Percentiles rank a stretch among this genome's conserved stretches.
Evolutionary conservation across 2,113 vertebrate genomes (phyloP).

Genomic region (Ictidomys tridecemlineatus): DNA sequence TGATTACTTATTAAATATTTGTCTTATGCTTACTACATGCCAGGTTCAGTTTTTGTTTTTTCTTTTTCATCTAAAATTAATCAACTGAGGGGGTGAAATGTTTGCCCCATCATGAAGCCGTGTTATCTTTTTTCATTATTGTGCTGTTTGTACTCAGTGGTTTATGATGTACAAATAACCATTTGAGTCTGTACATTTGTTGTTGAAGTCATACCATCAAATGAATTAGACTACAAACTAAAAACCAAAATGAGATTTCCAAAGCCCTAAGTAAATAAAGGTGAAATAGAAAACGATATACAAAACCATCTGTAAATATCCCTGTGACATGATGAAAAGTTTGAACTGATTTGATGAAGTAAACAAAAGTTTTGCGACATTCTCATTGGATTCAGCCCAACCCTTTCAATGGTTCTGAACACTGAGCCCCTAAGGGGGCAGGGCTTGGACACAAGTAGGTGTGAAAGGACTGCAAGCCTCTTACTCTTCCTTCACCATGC

Average conservation of each 20-base stretch:
- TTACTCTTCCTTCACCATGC: background rate
- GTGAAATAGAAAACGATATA: background rate
- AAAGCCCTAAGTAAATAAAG: conserved; percentile 16
- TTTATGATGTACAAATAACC: background rate
- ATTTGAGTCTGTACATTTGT: background rate
- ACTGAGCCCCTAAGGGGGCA: background rate
- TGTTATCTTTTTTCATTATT: background rate
- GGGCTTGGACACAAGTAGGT: background rate
- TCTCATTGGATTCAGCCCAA: background rate
- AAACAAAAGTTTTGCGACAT: background rate
- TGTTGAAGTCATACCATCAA: background rate
- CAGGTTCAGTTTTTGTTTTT: background rate
- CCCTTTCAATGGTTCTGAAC: background rate
- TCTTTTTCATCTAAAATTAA: conserved; percentile 30
- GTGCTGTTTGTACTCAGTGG: background rate
- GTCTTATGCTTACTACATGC: background rate
- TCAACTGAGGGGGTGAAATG: background rate
- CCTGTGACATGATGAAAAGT: background rate
- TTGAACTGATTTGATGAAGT: background rate
- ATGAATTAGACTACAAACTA: background rate
- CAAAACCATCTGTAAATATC: background rate
- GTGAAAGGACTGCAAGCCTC: background rate
- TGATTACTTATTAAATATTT: conserved; percentile 13
- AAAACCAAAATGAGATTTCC: background rate
- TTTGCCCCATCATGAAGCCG: background rate